Conservation (phyloP, 2,113 vertebrate species). For the Proterorhinus semilunaris region DNA sequence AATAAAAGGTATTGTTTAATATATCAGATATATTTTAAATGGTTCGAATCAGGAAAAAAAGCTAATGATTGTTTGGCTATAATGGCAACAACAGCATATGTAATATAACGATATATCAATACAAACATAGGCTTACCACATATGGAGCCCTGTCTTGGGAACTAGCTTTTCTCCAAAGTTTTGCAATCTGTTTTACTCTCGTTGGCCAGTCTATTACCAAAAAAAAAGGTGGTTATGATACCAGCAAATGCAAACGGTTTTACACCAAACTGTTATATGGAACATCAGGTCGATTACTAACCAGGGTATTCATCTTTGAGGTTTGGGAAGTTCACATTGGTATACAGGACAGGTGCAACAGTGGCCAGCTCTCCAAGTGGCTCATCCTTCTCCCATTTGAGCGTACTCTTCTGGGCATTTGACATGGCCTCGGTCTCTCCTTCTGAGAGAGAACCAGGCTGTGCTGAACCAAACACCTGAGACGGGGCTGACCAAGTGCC, state of each 20-base stretch:
- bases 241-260: neutral
- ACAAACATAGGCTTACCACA: slow-evolving; percentile 84
- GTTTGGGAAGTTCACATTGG: slow-evolving; percentile 94
- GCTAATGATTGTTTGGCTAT: too few species aligned
- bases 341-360: slow-evolving; percentile 96
- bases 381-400: slow-evolving; percentile 99
- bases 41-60: neutral
- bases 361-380: slow-evolving; percentile 94
- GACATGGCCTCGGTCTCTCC: slow-evolving; percentile 91
- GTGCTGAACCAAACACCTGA: slow-evolving; percentile 59
- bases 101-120: too few species aligned
- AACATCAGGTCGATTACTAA: slow-evolving; percentile 44
- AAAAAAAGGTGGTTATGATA: slow-evolving; percentile 22
- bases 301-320: slow-evolving; percentile 96
- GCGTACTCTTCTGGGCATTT: slow-evolving; percentile 91
- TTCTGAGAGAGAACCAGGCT: slow-evolving; percentile 79
- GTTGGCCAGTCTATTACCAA: slow-evolving; percentile 89
- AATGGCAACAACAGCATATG: neutral
- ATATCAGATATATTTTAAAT: neutral
- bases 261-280: neutral
- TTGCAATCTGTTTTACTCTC: slow-evolving; percentile 97
- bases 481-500: slow-evolving; percentile 78
- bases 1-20: neutral
- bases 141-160: slow-evolving; percentile 97
- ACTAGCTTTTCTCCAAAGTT: slow-evolving; percentile 98